Base-by-base conservation (phyloP, 2,113 vertebrate genomes). In the Jaculus jaculus region DNA sequence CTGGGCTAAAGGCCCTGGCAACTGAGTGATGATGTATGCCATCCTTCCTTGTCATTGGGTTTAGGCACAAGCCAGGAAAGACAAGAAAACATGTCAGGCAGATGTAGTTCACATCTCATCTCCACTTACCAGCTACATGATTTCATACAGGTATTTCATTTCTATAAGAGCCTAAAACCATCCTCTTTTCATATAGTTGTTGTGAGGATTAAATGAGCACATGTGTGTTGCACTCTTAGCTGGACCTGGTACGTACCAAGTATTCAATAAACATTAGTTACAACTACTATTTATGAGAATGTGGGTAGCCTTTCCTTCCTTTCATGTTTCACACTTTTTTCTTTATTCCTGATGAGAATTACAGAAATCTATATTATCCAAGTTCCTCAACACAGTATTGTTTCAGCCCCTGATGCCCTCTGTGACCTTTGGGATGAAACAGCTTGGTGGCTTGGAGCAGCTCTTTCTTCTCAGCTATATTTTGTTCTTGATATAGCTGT, bases 381-480 rank as follows among this genome's bases (percentile, higher is more conserved):
- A 72, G 34, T 81, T 94, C 80, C 54, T 85, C 73, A 90, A 84
- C 3, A 7, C 24, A 51, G 21, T 12, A 12, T 34, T 71, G 58
- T 73, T 84, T 94, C 68, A 30, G 96, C 42, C 96, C 97, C 74
- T 30, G 0, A 4, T 95, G 97, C 88, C 97, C 95, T 93, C 63
- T 1, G 0, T 97, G 98, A 98, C 98, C 98, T 97, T 92, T 96
- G 96, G 93, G 83, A n/a, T 73, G 88, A 96, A 93, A 96, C 94
- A 80, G 96, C 96, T 97, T 95, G 97, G 84, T 69, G 32, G 90
- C 92, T 93, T 72, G 16, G 73, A 88, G 93, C 37, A 24, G 96
- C 96, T 97, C 97, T 97, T 96, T 95, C 96, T 96, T 94, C 24
- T 96, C 61, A 2, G 97, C 96, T 98, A 97, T 98, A 86, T 97